These are phyloP conservation scores for Phodopus roborovskii DNA, from an alignment of 2,113 vertebrate genomes.

Conservation along the genomic window DNA sequence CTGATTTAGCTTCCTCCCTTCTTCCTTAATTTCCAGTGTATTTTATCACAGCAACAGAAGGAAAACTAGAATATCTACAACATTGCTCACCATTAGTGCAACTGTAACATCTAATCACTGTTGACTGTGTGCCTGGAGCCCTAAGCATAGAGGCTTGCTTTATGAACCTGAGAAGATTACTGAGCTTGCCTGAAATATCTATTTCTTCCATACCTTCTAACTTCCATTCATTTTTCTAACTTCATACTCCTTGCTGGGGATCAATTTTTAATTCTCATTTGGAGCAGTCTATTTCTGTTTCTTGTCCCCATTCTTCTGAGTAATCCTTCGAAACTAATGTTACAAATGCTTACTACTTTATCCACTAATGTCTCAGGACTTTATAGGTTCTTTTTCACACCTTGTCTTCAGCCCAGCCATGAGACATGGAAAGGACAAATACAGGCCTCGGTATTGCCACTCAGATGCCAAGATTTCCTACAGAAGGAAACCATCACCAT, in stretches of 20 bases:
- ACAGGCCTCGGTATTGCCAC: not conserved
- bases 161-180: not conserved
- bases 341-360: not conserved
- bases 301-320: not conserved
- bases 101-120: not conserved
- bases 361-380: not conserved
- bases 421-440: not conserved
- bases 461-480: slow-evolving; percentile 32
- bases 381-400: not conserved
- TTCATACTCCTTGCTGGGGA: not conserved
- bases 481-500: not conserved
- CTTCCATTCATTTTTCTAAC: not conserved
- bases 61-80: not conserved
- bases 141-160: not conserved
- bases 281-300: not conserved
- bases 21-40: not conserved
- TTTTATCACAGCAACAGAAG: not conserved
- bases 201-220: not conserved
- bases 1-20: not conserved
- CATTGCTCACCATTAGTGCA: not conserved
- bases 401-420: not conserved
- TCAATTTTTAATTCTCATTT: not conserved
- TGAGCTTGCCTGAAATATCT: accelerated
- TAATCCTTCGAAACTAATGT: not conserved
- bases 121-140: not conserved